Base-by-base conservation (phyloP, 2,797 vertebrate species). In the Lerista edwardsae region DNA sequence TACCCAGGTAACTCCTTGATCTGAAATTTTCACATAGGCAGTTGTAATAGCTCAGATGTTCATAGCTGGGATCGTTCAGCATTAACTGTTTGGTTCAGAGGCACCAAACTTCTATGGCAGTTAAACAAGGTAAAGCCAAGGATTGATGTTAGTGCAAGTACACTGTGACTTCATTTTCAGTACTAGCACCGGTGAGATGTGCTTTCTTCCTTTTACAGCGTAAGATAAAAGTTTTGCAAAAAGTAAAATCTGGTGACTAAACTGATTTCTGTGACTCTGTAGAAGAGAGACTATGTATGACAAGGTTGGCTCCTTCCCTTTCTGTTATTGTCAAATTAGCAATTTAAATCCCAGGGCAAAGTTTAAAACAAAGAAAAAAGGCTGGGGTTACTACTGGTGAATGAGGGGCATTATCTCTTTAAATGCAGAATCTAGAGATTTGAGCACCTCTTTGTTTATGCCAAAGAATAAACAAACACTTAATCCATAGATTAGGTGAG, bases 401-500 rank as follows among this genome's bases (percentile, higher is more conserved):
- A 55, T 55, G 51, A 17, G 15, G 51, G 51, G 51, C 34, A 51
- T 64, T 82, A 73, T 82, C 87, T 87, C 91, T 92, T 87, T 89
- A 75, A 85, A 90, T 92, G 90, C 75, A 91, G 90, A 93, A 86
- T 69, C 84, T 41, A 0, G 0, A 83, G 75, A 25, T 0, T 76
- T 82, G 84, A 88, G 87, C 72, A 79, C 86, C 87, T 90, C 86
- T 78, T 93, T 94, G 91, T 93, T 94, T 93, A 91, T 87, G 87
- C 61, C 17, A 65, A 87, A 93, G 82, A 93, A 90, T 86, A 92
- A 94, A 93, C 91, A 93, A 93, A 91, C 39, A 36, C 90, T 90
- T 93, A 94, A 94, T 93, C 90, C 94, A 91, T 67, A 51, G 89
- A 91, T 92, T 93, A 89, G 91, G 62, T 67, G 83, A 90, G 75